A percentile compares a stretch with the other conserved stretches of the same genome.
These are phyloP conservation scores for Diaprepes abbreviatus DNA, from an alignment of 2,888 invertebrate species.

Conservation along the genomic window DNA sequence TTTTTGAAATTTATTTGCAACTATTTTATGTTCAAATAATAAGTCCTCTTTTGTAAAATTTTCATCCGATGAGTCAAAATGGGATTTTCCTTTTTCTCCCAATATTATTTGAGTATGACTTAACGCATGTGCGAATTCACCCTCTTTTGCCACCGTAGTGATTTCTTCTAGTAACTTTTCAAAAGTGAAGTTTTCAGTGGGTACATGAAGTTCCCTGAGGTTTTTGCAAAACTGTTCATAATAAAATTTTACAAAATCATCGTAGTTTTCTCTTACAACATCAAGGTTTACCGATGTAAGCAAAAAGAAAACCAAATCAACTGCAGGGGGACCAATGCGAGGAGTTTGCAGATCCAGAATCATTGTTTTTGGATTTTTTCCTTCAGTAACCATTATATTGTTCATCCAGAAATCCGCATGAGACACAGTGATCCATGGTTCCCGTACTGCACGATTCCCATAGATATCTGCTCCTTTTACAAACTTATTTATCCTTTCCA, in stretches of 20 bases:
- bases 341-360: conserved; percentile 29
- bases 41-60: no score
- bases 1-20: no score
- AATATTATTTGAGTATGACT: background rate
- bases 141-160: background rate
- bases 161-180: background rate
- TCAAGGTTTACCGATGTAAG: conserved; percentile 19
- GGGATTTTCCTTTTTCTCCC: background rate
- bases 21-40: no score
- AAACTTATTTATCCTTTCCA: background rate
- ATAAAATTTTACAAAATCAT: conserved; percentile 24
- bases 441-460: background rate
- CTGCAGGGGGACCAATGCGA: background rate
- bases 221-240: background rate
- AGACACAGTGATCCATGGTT: background rate
- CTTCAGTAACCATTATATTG: conserved; percentile 32
- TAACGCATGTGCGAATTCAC: background rate
- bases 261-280: background rate
- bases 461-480: background rate
- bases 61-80: background rate
- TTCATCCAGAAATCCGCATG: conserved; percentile 4
- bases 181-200: background rate
- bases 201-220: background rate
- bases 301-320: conserved; percentile 33
- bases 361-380: conserved; percentile 4